Evolutionary conservation across 2,888 invertebrate genomes (phyloP).

Genomic region (Watsonalla binaria): DNA sequence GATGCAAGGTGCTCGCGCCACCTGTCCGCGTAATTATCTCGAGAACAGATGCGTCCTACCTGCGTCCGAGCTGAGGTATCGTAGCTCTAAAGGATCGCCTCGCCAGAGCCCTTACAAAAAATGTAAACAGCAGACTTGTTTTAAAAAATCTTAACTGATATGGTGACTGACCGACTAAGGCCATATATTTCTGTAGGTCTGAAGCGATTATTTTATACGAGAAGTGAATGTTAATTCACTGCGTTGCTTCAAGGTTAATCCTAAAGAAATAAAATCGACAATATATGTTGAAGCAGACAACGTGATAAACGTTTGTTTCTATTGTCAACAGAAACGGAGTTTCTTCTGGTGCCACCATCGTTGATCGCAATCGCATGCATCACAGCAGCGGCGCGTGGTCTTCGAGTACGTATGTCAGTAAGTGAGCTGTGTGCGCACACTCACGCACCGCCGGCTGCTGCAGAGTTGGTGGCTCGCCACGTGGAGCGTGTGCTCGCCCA

Average conservation of each 20-base stretch:
- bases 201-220: too few species aligned
- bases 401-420: slow-evolving; percentile 69
- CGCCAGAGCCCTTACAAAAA: slow-evolving; percentile 27
- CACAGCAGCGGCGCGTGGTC: slow-evolving; percentile 82
- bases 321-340: slow-evolving; percentile 82
- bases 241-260: too few species aligned
- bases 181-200: too few species aligned
- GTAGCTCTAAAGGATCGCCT: slow-evolving; percentile 13
- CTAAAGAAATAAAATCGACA: too few species aligned
- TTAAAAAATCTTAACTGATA: slow-evolving; percentile 10
- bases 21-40: slow-evolving; percentile 66
- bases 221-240: too few species aligned
- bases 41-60: slow-evolving; percentile 69
- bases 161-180: too few species aligned
- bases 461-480: slow-evolving; percentile 76
- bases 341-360: slow-evolving; percentile 84
- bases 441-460: slow-evolving; percentile 66
- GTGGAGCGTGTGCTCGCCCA: slow-evolving; percentile 80
- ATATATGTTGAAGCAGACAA: too few species aligned
- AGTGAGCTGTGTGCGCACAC: slow-evolving; percentile 67
- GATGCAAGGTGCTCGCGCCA: slow-evolving; percentile 70
- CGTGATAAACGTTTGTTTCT: slow-evolving; percentile 3
- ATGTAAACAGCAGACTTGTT: slow-evolving; percentile 37
- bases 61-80: slow-evolving; percentile 37
- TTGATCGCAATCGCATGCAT: slow-evolving; percentile 84